phyloP scores from a whole-genome alignment of 2,113 vertebrate genomes.

The Phaethornis superciliosus region DNA sequence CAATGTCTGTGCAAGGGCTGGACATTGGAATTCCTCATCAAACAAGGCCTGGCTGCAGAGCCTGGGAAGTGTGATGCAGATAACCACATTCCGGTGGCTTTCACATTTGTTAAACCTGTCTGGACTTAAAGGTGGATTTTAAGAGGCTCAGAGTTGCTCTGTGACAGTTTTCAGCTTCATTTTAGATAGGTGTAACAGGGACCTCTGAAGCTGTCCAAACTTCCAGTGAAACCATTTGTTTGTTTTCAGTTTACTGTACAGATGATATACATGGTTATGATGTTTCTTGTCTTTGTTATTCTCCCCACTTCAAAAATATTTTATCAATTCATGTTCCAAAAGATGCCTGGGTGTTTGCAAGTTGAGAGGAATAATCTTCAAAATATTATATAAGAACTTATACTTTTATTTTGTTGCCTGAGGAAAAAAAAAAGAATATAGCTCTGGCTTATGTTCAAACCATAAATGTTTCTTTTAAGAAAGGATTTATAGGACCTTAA shows the following conservation, averaged over 20 bases:
- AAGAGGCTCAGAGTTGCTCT: not conserved
- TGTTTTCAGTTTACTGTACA: not conserved
- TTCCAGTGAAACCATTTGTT: not conserved
- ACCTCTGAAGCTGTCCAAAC: not conserved
- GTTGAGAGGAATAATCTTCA: not conserved
- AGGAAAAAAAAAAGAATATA: not conserved
- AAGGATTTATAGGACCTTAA: not conserved
- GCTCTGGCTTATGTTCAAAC: not conserved
- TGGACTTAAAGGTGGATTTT: not conserved
- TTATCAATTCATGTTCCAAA: not conserved
- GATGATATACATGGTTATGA: not conserved
- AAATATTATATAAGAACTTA: not conserved
- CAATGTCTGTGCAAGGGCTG: not conserved
- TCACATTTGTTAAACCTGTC: not conserved
- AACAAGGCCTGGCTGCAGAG: accelerated
- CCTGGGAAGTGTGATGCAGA: not conserved
- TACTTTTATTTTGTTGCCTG: not conserved
- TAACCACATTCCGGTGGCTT: not conserved
- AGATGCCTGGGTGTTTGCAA: not conserved
- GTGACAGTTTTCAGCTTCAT: not conserved
- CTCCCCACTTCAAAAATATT: not conserved
- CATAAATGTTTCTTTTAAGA: not conserved
- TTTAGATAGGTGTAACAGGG: not conserved
- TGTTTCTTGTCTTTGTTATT: constrained; percentile 30
- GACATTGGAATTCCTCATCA: not conserved